These are phyloP conservation scores for Oopsacas minuta DNA, from an alignment of 37 sponge, comb jelly and placozoan species.

Conservation along the genomic window DNA sequence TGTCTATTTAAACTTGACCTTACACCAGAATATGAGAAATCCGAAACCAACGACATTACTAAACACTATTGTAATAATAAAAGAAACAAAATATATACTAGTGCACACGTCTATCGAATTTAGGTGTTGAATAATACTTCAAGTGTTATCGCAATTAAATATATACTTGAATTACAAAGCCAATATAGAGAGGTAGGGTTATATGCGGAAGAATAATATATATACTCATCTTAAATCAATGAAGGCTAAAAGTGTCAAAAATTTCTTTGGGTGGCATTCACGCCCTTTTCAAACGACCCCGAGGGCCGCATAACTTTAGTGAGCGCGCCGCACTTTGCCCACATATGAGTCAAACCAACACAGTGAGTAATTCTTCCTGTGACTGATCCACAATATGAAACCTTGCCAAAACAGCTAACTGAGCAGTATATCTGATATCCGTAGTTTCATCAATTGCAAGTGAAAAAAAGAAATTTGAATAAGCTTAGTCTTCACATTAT, in stretches of 20 bases:
- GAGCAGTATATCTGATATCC: no score
- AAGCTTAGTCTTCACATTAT: no score
- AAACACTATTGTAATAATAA: not conserved
- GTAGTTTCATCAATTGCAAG: no score
- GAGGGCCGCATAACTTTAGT: no score
- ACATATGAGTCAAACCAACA: no score
- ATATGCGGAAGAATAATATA: not conserved
- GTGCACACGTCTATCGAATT: not conserved
- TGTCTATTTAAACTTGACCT: not conserved
- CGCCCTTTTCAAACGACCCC: not conserved
- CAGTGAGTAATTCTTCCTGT: no score
- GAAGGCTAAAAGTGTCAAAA: not conserved
- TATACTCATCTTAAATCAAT: not conserved
- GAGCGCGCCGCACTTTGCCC: not conserved
- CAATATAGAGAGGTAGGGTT: not conserved
- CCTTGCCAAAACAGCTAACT: no score
- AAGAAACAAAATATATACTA: not conserved
- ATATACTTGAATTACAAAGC: not conserved
- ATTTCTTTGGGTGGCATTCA: not conserved
- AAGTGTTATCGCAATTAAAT: not conserved
- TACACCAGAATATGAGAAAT: not conserved
- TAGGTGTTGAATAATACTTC: not conserved
- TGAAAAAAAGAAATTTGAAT: no score
- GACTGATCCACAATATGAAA: no score
- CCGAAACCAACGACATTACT: not conserved